phyloP scores from a whole-genome alignment of 2,113 vertebrate species.

The Gnathonemus longibarbis region DNA sequence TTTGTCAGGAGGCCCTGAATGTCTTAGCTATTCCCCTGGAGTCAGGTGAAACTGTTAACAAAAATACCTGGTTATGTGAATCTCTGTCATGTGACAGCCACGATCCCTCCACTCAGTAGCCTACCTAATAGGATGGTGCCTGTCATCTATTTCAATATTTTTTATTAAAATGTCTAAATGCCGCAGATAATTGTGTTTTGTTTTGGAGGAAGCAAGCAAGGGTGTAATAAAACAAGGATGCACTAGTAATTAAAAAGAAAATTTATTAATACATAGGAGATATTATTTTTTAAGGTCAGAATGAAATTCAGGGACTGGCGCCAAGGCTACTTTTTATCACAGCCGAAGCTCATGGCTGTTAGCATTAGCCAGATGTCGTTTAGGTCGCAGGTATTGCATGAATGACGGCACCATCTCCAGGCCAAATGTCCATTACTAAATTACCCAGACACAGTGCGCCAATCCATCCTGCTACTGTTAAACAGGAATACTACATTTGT shows the following conservation, averaged over 20 bases:
- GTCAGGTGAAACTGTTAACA: background rate
- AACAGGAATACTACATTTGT: background rate
- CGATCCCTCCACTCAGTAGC: background rate
- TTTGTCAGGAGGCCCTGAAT: background rate
- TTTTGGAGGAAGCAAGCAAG: background rate
- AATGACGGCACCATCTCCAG: background rate
- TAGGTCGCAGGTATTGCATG: background rate
- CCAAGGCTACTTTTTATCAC: background rate
- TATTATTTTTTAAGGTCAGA: background rate
- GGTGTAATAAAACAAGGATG: background rate
- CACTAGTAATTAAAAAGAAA: background rate
- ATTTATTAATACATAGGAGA: background rate
- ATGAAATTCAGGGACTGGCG: background rate
- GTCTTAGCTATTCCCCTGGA: background rate
- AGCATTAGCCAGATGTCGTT: background rate
- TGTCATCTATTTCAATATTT: background rate
- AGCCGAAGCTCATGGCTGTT: background rate
- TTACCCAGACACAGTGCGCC: background rate
- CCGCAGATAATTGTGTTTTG: background rate
- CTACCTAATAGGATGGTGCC: background rate
- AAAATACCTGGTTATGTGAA: background rate
- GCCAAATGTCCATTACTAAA: conserved; percentile 2
- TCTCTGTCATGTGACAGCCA: background rate
- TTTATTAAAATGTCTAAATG: background rate
- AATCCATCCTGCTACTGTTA: background rate